Percentiles rank a stretch among this genome's conserved stretches.
Evolutionary conservation across 2,113 vertebrate genomes (phyloP).

Genomic region (Glaucomys volans): DNA sequence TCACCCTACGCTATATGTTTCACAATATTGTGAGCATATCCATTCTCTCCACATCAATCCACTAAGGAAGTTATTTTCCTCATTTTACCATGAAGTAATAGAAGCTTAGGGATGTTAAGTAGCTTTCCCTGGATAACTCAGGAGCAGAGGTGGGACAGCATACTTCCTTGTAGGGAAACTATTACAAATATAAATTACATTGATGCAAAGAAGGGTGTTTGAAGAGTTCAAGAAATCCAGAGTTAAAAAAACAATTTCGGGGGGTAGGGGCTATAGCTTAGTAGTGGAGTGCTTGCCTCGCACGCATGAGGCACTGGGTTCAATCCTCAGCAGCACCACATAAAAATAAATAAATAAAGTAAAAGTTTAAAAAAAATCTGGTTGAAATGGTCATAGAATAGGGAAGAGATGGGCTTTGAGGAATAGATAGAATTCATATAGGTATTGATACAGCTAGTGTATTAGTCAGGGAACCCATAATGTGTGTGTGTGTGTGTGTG

Average conservation of each 20-base stretch:
- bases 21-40: not conserved
- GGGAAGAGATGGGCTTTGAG: not conserved
- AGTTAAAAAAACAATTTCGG: not conserved
- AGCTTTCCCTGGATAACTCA: not conserved
- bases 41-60: not conserved
- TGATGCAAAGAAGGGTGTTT: not conserved
- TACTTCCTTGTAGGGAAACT: not conserved
- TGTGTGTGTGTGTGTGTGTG: not conserved
- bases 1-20: not conserved
- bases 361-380: not conserved
- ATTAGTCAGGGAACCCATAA: not conserved
- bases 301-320: too few species aligned
- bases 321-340: too few species aligned
- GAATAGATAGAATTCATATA: not conserved
- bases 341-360: too few species aligned
- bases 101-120: constrained; percentile 29
- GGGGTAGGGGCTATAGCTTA: too few species aligned
- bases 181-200: not conserved
- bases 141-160: not conserved
- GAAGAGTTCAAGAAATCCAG: not conserved
- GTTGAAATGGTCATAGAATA: not conserved
- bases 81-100: not conserved
- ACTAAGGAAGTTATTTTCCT: not conserved
- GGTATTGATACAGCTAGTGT: not conserved
- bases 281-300: too few species aligned